phyloP scores from a whole-genome alignment of 1,140 invertebrate genomes.

The Lerema accius region DNA sequence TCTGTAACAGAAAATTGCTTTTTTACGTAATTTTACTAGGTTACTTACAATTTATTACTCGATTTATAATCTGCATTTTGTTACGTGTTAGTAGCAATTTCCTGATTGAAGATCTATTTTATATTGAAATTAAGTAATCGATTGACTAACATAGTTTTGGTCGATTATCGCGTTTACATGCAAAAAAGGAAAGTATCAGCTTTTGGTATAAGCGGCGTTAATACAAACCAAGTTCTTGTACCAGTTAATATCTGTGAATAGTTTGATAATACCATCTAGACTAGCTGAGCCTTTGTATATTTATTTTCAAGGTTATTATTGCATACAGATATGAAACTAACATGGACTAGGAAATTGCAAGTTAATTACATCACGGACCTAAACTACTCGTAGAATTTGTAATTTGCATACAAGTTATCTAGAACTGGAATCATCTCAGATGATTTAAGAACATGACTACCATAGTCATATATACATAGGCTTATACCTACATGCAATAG shows the following conservation, averaged over 20 bases:
- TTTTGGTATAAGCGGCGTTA: neutral
- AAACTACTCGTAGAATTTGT: slow-evolving; percentile 9
- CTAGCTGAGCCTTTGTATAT: neutral
- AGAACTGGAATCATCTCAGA: slow-evolving; percentile 6
- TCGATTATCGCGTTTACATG: slow-evolving; percentile 16
- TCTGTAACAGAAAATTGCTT: too few species aligned
- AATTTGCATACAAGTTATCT: slow-evolving; percentile 3
- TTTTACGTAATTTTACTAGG: neutral
- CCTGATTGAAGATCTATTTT: slow-evolving; percentile 16
- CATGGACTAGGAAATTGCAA: slow-evolving; percentile 10
- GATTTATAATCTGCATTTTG: neutral
- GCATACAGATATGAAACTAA: neutral
- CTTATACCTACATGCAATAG: too few species aligned
- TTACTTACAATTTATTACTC: neutral
- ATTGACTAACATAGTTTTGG: slow-evolving; percentile 9
- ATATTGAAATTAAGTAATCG: slow-evolving; percentile 19
- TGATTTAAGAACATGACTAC: neutral
- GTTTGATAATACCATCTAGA: too few species aligned
- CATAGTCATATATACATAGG: too few species aligned
- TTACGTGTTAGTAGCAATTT: slow-evolving; percentile 19
- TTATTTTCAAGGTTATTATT: slow-evolving; percentile 1
- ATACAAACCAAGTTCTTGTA: neutral
- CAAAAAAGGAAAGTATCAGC: slow-evolving; percentile 22
- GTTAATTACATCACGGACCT: slow-evolving; percentile 7
- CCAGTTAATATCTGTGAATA: neutral